Evolutionary conservation across 1,140 invertebrate species (phyloP).

Genomic region (Pinna nobilis): DNA sequence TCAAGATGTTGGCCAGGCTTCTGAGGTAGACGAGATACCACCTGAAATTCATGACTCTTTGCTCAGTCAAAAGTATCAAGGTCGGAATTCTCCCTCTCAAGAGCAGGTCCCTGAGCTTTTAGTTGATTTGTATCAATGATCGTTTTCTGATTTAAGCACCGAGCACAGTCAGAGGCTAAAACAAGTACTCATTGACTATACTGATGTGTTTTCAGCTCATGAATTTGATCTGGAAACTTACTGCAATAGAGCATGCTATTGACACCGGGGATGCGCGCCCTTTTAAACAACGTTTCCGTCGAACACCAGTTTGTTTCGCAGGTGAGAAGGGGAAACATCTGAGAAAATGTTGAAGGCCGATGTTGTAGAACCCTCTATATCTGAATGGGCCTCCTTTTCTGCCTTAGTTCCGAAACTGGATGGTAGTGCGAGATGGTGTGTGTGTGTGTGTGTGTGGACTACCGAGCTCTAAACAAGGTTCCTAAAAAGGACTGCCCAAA

Average conservation of each 20-base stretch:
- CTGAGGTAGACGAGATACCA: no score
- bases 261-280: slow-evolving; percentile 30
- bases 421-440: slow-evolving; percentile 16
- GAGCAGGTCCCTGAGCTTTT: no score
- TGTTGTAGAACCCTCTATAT: slow-evolving; percentile 12
- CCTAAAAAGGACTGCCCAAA: no score
- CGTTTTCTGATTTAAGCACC: no score
- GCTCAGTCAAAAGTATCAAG: no score
- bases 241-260: no score
- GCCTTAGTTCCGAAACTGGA: slow-evolving; percentile 26
- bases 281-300: slow-evolving; percentile 15
- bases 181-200: not conserved
- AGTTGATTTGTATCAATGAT: no score
- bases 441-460: no score
- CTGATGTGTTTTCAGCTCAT: slow-evolving; percentile 24
- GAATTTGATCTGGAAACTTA: slow-evolving; percentile 23
- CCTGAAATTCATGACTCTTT: no score
- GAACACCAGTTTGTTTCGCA: slow-evolving; percentile 19
- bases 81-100: no score
- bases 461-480: slow-evolving; percentile 21
- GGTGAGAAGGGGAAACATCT: slow-evolving; percentile 20
- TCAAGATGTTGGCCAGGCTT: no score
- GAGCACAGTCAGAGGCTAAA: slow-evolving; percentile 2
- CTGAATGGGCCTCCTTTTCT: slow-evolving; percentile 7
- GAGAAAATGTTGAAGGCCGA: slow-evolving; percentile 9